A percentile compares a stretch with the other conserved stretches of the same genome.
Evolutionary conservation across 2,888 invertebrate species (phyloP).

Genomic region (Mythimna pallens): DNA sequence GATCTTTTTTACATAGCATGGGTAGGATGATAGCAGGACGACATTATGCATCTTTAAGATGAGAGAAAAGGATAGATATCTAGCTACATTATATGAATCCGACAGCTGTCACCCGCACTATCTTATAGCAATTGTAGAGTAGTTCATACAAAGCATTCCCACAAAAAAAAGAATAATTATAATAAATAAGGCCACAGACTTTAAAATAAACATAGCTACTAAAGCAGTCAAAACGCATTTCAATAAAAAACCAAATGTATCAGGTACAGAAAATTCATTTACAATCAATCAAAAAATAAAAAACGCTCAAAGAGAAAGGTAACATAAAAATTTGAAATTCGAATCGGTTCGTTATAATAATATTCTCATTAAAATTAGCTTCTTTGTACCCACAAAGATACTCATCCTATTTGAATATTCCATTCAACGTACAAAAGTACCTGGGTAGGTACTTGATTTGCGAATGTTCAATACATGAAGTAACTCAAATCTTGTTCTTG

Average conservation of each 20-base stretch:
- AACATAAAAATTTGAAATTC: slow-evolving; percentile 69
- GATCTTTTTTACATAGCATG: no score
- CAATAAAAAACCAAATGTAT: slow-evolving; percentile 34
- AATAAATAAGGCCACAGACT: not conserved
- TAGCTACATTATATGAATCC: no score
- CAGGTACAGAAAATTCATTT: slow-evolving; percentile 38
- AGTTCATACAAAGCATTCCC: no score
- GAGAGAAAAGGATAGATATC: no score
- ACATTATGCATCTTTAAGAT: no score
- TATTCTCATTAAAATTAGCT: slow-evolving; percentile 69
- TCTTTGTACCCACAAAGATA: slow-evolving; percentile 52
- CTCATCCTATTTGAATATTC: slow-evolving; percentile 61
- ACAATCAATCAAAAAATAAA: slow-evolving; percentile 60
- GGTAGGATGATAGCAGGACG: no score
- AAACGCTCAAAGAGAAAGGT: slow-evolving; percentile 49
- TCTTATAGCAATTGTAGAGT: no score
- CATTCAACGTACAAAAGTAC: slow-evolving; percentile 49
- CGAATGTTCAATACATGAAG: slow-evolving; percentile 64
- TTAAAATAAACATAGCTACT: not conserved
- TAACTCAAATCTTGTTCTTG: slow-evolving; percentile 47
- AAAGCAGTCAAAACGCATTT: slow-evolving; percentile 29
- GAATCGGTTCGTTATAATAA: slow-evolving; percentile 64
- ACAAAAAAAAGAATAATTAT: not conserved
- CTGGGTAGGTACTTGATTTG: slow-evolving; percentile 59
- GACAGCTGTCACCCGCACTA: no score